Evolutionary conservation across 2,888 invertebrate species (phyloP).

Genomic region (Beris morrisii): DNA sequence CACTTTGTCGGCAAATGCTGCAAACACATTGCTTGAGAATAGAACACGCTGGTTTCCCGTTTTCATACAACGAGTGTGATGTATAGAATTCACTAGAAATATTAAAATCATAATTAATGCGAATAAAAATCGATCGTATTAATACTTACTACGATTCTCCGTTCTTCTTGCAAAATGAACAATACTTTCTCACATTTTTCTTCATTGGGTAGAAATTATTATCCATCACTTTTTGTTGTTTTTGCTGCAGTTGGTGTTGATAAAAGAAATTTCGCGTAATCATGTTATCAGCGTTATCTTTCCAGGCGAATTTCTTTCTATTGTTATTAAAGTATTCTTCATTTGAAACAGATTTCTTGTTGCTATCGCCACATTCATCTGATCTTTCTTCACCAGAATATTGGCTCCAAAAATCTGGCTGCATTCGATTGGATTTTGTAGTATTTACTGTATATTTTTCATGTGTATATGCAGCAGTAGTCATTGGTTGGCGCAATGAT

Average conservation of each 20-base stretch:
- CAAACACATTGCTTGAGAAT: conserved; percentile 30
- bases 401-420: conserved; percentile 17
- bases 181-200: background rate
- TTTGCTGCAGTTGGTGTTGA: too few species aligned
- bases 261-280: too few species aligned
- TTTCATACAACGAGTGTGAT: conserved; percentile 29
- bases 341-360: background rate
- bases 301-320: conserved; percentile 14
- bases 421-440: background rate
- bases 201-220: too few species aligned
- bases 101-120: background rate
- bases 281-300: conserved; percentile 14
- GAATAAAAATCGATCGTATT: background rate
- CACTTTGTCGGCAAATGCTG: conserved; percentile 26
- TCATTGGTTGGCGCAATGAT: background rate
- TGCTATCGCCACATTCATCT: background rate
- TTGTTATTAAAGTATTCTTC: conserved; percentile 10
- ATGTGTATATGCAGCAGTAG: background rate
- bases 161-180: conserved; percentile 33
- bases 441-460: background rate
- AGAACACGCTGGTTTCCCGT: conserved; percentile 22
- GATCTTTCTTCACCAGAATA: background rate
- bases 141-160: conserved; percentile 29
- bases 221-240: too few species aligned
- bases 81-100: conserved; percentile 30